Base-by-base conservation (phyloP, 2,797 vertebrate species). In the Gymnodraco acuticeps region DNA sequence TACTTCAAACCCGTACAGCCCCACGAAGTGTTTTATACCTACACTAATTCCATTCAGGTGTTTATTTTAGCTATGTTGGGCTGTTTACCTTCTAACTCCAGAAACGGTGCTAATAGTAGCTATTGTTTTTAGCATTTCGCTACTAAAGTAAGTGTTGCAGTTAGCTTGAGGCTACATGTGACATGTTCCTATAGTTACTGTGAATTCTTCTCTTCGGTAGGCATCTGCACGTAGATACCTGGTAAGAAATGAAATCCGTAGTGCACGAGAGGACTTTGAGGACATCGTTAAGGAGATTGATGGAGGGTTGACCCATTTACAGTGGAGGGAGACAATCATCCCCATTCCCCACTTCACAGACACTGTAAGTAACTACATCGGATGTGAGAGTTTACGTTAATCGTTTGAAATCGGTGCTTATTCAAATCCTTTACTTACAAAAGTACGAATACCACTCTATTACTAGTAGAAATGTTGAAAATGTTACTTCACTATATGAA, bases 251-350 rank as follows among this genome's bases (percentile, higher is more conserved):
- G 93, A 90, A 5, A 73, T 99, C 9, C 70, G 58, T 20, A 73
- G 75, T 23, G 90, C 95, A 15, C 92, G 76, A 51, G 71, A 77
- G 5, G 95, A 97, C 19, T 99, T 96, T 87, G 96, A 97, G 76
- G 92, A 92, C 8, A 82, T 94, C 23, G 96, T 98, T 58, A 92
- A 41, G 67, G 96, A 98, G 66, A 91, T 97, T 7, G 97, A 99
- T 50, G 97, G 96, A 4, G 83, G 87, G 16, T 61, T 95, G 82
- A 67, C 64, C 5, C 86, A 78, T 33, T 84, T 98, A 76, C 65
- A 66, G 27, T 99, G 98, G 97, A 92, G 20, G 8, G 86, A 90
- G 0, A n/a, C 19, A 11, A 7, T 87, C 0, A 80, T 98, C 48
- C 89, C 92, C 0, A 83, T 62, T 5, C 98, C 98, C 0, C 14